A percentile compares a stretch with the other conserved stretches of the same genome.
These are phyloP conservation scores for Phylloscopus collybita DNA, from an alignment of 2,797 vertebrate species.

Conservation along the genomic window DNA sequence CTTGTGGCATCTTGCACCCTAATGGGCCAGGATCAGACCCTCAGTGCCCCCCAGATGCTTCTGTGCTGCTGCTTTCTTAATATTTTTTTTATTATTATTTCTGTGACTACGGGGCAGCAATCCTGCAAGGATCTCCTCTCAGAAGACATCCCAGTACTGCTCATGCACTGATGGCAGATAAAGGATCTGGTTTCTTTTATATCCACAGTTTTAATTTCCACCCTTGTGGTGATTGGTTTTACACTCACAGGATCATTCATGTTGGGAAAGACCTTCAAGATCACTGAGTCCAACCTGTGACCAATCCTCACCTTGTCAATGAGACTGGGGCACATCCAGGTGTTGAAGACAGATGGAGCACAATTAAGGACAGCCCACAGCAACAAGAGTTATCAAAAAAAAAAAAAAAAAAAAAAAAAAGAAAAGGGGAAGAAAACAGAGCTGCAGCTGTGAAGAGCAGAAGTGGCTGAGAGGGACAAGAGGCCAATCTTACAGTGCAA, in stretches of 20 bases:
- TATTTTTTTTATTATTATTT: not conserved
- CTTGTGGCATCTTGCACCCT: rapidly evolving
- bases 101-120: not conserved
- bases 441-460: not conserved
- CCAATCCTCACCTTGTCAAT: not conserved
- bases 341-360: not conserved
- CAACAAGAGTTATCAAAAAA: not conserved
- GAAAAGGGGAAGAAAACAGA: not conserved
- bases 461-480: not conserved
- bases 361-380: not conserved
- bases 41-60: not conserved
- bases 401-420: not conserved
- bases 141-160: not conserved
- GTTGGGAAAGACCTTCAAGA: not conserved
- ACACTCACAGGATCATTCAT: not conserved
- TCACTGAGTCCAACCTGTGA: not conserved
- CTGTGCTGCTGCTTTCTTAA: not conserved
- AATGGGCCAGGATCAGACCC: not conserved
- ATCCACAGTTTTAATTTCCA: not conserved
- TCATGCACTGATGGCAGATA: not conserved
- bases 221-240: not conserved
- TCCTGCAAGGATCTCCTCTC: not conserved
- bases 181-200: not conserved
- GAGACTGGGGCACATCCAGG: not conserved
- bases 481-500: not conserved